Percentiles rank a stretch among this genome's conserved stretches.
phyloP scores from a whole-genome alignment of 2,797 vertebrate genomes.

The Hydrocynus forskahlii region DNA sequence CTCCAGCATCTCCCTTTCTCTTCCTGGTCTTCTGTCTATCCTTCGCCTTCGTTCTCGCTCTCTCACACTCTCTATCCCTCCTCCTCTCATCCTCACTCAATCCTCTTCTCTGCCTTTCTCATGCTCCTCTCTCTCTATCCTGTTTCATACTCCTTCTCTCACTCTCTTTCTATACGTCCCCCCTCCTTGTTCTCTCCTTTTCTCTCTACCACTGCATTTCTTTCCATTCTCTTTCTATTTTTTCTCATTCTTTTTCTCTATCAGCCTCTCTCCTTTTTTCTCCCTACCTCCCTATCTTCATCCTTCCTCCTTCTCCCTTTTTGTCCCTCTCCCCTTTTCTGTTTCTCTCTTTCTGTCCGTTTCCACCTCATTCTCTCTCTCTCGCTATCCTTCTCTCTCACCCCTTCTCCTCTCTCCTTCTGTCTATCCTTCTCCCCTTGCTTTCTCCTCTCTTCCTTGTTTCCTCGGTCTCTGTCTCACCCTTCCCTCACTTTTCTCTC shows the following conservation, averaged over 20 bases:
- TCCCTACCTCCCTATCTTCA: neutral
- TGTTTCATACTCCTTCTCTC: too few relatives aligned
- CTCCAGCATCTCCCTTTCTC: neutral
- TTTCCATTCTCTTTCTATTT: neutral
- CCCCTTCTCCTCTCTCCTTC: neutral
- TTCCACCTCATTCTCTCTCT: too few relatives aligned
- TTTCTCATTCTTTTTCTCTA: neutral
- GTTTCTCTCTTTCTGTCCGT: neutral
- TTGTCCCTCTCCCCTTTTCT: slow-evolving; percentile 15
- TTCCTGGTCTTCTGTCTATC: neutral
- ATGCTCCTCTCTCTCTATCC: too few relatives aligned
- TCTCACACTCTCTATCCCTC: too few relatives aligned
- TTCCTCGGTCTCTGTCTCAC: neutral
- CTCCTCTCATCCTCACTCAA: too few relatives aligned
- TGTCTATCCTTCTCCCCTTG: too few relatives aligned
- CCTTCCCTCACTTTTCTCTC: neutral
- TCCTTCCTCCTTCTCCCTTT: neutral
- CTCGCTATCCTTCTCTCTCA: too few relatives aligned
- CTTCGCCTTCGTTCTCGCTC: neutral
- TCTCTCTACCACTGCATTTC: neutral
- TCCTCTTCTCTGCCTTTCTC: too few relatives aligned
- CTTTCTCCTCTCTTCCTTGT: slow-evolving; percentile 15
- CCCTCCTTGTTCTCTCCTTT: neutral
- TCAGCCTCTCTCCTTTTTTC: neutral
- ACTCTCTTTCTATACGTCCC: neutral